Conservation (phyloP, 2,888 invertebrate species). For the Ephialtes manifestator region DNA sequence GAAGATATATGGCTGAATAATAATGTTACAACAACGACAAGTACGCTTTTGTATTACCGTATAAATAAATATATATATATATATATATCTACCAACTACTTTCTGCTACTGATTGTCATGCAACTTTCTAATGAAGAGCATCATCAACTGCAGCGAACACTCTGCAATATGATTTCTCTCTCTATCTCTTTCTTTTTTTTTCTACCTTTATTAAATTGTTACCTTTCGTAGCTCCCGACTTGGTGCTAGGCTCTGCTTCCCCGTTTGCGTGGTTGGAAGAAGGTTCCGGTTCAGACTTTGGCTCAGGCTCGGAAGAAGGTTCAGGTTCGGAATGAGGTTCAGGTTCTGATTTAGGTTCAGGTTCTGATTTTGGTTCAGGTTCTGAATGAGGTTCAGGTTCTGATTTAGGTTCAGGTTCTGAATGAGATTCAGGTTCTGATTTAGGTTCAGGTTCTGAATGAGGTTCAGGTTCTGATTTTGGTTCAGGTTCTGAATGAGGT, state of each 20-base stretch:
- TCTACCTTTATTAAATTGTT: slow-evolving; percentile 71
- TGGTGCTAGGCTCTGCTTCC: slow-evolving; percentile 77
- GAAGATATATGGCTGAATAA: slow-evolving; percentile 47
- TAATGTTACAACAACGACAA: slow-evolving; percentile 54
- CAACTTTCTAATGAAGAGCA: slow-evolving; percentile 67
- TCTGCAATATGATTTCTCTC: slow-evolving; percentile 19
- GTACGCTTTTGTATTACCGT: too few relatives aligned
- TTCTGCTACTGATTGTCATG: slow-evolving; percentile 61
- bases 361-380: slow-evolving; percentile 83
- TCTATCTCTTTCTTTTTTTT: slow-evolving; percentile 9
- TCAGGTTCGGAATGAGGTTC: slow-evolving; percentile 81
- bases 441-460: slow-evolving; percentile 86
- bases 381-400: slow-evolving; percentile 85
- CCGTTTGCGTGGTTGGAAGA: slow-evolving; percentile 76
- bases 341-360: slow-evolving; percentile 83
- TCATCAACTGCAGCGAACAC: slow-evolving; percentile 46
- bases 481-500: slow-evolving; percentile 83
- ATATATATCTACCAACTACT: slow-evolving; percentile 59
- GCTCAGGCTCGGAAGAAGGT: slow-evolving; percentile 77
- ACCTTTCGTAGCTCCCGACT: slow-evolving; percentile 82
- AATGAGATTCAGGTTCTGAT: slow-evolving; percentile 86
- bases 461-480: slow-evolving; percentile 83
- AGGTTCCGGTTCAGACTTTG: slow-evolving; percentile 84
- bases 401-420: slow-evolving; percentile 85
- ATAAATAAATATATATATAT: too few relatives aligned